A percentile compares a stretch with the other conserved stretches of the same genome.
phyloP scores from a whole-genome alignment of 64 coral and sea anemone species.

The Trachythela sp. region DNA sequence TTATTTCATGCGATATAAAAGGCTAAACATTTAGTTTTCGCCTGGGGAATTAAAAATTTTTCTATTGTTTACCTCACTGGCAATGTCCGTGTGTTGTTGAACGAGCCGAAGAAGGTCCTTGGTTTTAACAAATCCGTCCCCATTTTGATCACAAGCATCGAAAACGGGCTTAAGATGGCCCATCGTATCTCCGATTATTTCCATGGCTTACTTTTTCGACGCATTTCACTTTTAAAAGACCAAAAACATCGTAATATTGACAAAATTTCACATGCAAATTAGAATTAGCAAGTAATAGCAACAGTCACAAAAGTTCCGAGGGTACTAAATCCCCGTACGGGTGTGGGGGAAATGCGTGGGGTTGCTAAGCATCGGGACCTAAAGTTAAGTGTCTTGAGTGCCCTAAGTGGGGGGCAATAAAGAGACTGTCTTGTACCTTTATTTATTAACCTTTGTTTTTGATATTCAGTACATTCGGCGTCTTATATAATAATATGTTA shows the following conservation, averaged over 20 bases:
- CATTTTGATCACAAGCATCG: conserved; percentile 93
- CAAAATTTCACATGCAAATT: background rate
- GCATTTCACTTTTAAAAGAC: background rate
- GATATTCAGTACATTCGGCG: no score
- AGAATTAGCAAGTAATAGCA: background rate
- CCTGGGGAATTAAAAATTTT: background rate
- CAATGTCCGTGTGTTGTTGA: conserved; percentile 68
- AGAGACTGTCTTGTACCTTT: no score
- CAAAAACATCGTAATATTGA: background rate
- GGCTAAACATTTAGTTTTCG: background rate
- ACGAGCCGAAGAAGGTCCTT: conserved; percentile 74
- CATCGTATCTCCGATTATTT: conserved; percentile 49
- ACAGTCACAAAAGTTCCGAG: no score
- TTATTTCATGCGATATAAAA: background rate
- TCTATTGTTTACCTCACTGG: conserved; percentile 48
- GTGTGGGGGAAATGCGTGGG: no score
- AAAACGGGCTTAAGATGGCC: conserved; percentile 74
- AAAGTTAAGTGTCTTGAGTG: no score
- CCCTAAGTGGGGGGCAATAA: no score
- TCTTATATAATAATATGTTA: no score
- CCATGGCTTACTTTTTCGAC: background rate
- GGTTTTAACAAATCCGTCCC: conserved; percentile 97
- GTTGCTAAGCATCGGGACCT: no score
- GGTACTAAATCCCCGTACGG: no score
- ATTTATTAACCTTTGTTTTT: no score